Base-by-base conservation (phyloP, 2,888 invertebrate species). In the Perizoma flavofasciatum region DNA sequence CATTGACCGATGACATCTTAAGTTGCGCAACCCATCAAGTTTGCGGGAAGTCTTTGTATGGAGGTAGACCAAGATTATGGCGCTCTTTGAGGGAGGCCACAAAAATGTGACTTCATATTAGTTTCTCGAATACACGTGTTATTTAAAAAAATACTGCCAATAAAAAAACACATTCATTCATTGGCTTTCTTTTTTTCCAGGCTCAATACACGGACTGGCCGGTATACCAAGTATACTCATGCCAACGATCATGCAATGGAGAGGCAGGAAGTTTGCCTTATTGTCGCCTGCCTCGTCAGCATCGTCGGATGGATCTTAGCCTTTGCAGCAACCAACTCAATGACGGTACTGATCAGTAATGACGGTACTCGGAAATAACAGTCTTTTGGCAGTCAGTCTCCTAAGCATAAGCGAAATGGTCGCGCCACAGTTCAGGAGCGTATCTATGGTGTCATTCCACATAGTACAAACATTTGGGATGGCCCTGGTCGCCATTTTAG, bases 211-310 rank as follows among this genome's bases (percentile, higher is more conserved):
- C 40, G 74, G 74, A 5, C 43, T 73, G 1, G 72, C 70, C 8
- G 74, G 74, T 5, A 69, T 72, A 35, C 71, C 70, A 6, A 71
- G 71, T 46, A 55, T 72, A 5, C 33, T 69, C 5, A 67, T 74
- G 63, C 71, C 70, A 2, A 40, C 63, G 0, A 40, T 74, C 10
- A 74, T 74, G 74, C 74, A 74, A 51, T 63, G 65, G 63, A 58
- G 45, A 49, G 74, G 74, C 7, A 65, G 74, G 1, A 74, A 67
- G 35, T 49, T 68, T 5, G 63, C 70, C 5, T 74, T 70, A 63
- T 70, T n/a, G 22, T 49, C 4, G 67, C 72, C n/a, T 73, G 72
- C 10, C 50, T 70, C 4, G 8, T 69, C 50, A 61, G 65, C 50
- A 49, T 63, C 40, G 50, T 60, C 41, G 73, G 73, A 33, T 74